These are phyloP conservation scores for Neosalanx taihuensis DNA, from an alignment of 2,797 vertebrate species.

Conservation along the genomic window DNA sequence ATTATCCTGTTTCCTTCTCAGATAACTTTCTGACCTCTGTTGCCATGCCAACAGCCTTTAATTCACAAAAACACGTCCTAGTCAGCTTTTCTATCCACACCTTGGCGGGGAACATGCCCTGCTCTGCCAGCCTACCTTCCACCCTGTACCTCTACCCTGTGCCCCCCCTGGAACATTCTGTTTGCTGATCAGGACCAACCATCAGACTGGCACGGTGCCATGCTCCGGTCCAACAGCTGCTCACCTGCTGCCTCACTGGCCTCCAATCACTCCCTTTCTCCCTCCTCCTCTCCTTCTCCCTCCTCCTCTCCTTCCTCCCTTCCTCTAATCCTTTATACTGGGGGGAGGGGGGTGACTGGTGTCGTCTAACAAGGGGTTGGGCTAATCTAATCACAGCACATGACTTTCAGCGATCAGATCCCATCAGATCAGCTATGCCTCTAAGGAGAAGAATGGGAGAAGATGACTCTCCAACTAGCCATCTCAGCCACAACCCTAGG, in stretches of 20 bases:
- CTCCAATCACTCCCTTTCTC: conserved; percentile 19
- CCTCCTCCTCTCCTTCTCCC: not conserved
- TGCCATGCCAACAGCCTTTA: not conserved
- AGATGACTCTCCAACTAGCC: too few species aligned
- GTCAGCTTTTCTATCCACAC: not conserved
- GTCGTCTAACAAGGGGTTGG: too few species aligned
- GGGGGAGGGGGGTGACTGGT: too few species aligned
- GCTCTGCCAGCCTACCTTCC: not conserved
- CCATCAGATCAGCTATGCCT: too few species aligned
- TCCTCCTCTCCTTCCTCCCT: not conserved
- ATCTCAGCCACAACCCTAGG: too few species aligned
- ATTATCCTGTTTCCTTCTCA: not conserved
- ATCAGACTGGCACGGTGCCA: conserved; percentile 42
- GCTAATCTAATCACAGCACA: too few species aligned
- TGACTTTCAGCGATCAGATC: too few species aligned
- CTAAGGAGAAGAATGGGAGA: too few species aligned
- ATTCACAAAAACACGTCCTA: not conserved
- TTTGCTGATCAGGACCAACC: conserved; percentile 24
- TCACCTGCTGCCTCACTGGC: conserved; percentile 36
- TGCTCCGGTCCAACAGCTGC: conserved; percentile 49
- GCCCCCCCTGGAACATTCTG: conserved; percentile 4
- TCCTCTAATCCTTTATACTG: too few species aligned
- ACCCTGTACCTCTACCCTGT: not conserved
- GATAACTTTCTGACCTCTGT: not conserved
- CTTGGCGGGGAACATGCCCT: not conserved